These are phyloP conservation scores for Camponotus floridanus DNA, from an alignment of 1,140 invertebrate genomes.

Conservation along the genomic window DNA sequence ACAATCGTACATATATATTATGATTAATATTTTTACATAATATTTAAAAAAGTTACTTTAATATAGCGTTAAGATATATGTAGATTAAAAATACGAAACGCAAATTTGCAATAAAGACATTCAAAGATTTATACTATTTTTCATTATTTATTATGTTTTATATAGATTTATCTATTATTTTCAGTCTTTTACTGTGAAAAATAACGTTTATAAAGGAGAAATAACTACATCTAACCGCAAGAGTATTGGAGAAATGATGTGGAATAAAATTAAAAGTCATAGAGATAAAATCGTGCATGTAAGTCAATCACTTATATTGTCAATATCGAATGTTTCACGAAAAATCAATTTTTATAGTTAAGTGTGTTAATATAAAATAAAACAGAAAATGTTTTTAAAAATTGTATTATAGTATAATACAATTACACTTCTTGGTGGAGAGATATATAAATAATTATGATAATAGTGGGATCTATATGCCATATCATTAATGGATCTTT, in stretches of 20 bases:
- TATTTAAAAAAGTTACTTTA: not conserved
- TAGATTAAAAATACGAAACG: not conserved
- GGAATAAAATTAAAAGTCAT: slow-evolving; percentile 35
- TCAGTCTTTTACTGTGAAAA: slow-evolving; percentile 25
- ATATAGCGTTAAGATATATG: not conserved
- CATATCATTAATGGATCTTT: too few species aligned
- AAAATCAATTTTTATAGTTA: slow-evolving; percentile 71
- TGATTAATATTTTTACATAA: not conserved
- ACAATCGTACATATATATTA: not conserved
- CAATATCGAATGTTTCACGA: not conserved
- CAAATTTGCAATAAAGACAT: not conserved
- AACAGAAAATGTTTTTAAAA: slow-evolving; percentile 64
- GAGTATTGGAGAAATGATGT: slow-evolving; percentile 53
- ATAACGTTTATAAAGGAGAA: slow-evolving; percentile 40
- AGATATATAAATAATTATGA: too few species aligned
- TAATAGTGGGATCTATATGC: slow-evolving; percentile 44
- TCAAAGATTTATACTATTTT: too few species aligned
- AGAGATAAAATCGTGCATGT: slow-evolving; percentile 57
- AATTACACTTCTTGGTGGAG: too few species aligned
- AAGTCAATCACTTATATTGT: not conserved
- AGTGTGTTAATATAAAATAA: slow-evolving; percentile 79
- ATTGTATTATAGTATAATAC: too few species aligned
- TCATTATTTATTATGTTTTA: too few species aligned
- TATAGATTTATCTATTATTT: not conserved
- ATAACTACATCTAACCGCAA: not conserved